phyloP scores from a whole-genome alignment of 2,888 invertebrate species.

The Erpobdella octoculata region DNA sequence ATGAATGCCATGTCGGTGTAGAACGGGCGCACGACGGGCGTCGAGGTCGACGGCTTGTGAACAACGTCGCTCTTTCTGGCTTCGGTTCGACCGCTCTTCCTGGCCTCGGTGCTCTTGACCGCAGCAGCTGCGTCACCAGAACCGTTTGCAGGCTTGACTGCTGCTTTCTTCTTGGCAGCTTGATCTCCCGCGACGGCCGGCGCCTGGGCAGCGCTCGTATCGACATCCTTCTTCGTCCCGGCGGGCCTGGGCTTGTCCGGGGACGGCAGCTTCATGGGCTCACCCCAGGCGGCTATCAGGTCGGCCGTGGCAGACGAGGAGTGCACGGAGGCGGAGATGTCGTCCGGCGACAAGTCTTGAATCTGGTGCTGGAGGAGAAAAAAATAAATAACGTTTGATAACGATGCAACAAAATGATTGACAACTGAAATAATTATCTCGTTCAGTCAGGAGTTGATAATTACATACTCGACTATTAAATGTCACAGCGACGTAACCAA shows the following conservation, averaged over 20 bases:
- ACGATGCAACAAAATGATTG: too few species aligned
- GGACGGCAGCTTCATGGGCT: constrained; percentile 26
- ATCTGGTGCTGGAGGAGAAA: too few species aligned
- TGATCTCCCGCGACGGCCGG: neutral
- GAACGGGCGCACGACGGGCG: constrained; percentile 14
- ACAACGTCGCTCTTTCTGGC: neutral
- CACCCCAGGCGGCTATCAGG: constrained; percentile 25
- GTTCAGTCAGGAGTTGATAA: too few species aligned
- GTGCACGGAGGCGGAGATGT: constrained; percentile 2
- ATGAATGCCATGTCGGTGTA: constrained; percentile 23
- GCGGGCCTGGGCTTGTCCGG: constrained; percentile 21
- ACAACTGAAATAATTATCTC: too few species aligned
- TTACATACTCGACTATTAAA: too few species aligned
- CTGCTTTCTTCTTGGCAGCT: constrained; percentile 5
- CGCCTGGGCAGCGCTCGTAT: neutral
- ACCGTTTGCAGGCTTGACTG: neutral
- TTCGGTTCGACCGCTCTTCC: neutral
- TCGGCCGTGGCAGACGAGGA: constrained; percentile 3
- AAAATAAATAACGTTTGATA: too few species aligned
- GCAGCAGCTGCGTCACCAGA: neutral
- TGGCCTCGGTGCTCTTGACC: neutral
- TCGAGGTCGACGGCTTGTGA: neutral
- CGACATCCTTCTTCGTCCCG: constrained; percentile 3
- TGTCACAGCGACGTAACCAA: too few species aligned
- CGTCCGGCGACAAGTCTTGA: constrained; percentile 11